Base-by-base conservation (phyloP, 2,888 invertebrate genomes). In the Tricholauxania praeusta region DNA sequence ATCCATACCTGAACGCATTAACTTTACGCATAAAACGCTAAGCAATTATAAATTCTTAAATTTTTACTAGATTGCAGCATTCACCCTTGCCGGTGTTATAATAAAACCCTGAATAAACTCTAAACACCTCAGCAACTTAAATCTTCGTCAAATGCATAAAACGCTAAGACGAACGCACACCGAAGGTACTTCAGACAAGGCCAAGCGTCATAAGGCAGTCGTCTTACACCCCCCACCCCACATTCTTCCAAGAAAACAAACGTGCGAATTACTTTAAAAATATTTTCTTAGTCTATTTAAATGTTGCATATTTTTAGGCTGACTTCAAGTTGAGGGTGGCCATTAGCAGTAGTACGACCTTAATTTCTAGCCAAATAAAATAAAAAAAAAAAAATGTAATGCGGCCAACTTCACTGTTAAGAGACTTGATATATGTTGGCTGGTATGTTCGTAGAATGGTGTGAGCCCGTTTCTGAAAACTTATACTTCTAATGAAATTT, bases 381-480 rank as follows among this genome's bases (percentile, higher is more conserved):
- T 22, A 66, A 71, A 65, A 72, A 72, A 12, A 72, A 12, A 68
- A 51, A 72, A 72, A 59, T 62, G 48, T 62, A 71, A 55, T 64
- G 49, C 48, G 62, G 19, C 12, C 39, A 39, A 39, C 39, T 39
- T 39, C 39, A 39, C 10, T 39, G 1, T 39, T 39, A 39, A 39
- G 39, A 39, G 39, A 39, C 39, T 39, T 39, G 39, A 39, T 39
- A 39, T 39, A 39, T 39, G 39, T 39, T 39, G 39, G 39, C 39
- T 39, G 39, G 39, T 39, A 39, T 39, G 39, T 39, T 39, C 10
- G 39, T 39, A 39, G 39, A 39, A 39, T 39, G 39, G 6, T 39
- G 39, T 39, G 12, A 12, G 12, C 22, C 8, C 1, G 22, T 60
- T 19, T 17, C 28, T 22, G 12, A 7, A 39, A 39, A 39, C 12